Evolutionary conservation across 2,113 vertebrate species (phyloP), one percentile per base, ranked within the genome.

Genomic region (Cynopterus brachyotis): DNA sequence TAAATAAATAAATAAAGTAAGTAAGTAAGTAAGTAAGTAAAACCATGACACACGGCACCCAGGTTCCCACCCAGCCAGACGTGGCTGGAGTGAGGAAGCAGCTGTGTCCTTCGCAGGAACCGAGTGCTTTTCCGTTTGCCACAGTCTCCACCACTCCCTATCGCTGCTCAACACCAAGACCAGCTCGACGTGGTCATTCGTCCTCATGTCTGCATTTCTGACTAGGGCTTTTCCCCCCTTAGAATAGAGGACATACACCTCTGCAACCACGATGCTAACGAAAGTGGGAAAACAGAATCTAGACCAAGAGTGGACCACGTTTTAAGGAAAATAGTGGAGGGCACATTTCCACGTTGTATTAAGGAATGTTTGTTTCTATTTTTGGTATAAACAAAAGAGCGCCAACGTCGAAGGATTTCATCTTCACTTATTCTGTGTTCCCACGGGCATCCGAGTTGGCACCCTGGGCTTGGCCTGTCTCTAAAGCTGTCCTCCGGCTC

Each of bases 91-190:
- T 42, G 26, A 20, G 59, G 28, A 22, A 70, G 37, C 10, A 83
- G 53, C 4, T 2, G 45, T 0, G 0, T 10, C 15, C 26, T 55
- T 83, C 35, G 40, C n/a, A 20, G 0, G n/a, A 0, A 16, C 2
- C 1, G 60, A 88, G 16, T 0, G 3, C 7, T 35, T 66, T 24
- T 17, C 10, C 42, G 37, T 40, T 76, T 50, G 6, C 35, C 40
- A 15, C 17, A 17, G 13, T 60, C 64, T 19, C 78, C n/a, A 16
- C 70, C 35, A 37, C 47, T 50, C 22, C 22, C 47, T 64, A 13
- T 12, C 0, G 9, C 22, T 4, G 13, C 30, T 84, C 45, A 37
- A 19, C 5, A 2, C 22, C 8, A 4, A 9, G 16, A 1, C 17
- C 72, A 24, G 26, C n/a, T 24, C 20, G 45, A 40, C 26, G 22